These are phyloP conservation scores for Bujurquina vittata DNA, from an alignment of 2,113 vertebrate genomes.

Conservation along the genomic window DNA sequence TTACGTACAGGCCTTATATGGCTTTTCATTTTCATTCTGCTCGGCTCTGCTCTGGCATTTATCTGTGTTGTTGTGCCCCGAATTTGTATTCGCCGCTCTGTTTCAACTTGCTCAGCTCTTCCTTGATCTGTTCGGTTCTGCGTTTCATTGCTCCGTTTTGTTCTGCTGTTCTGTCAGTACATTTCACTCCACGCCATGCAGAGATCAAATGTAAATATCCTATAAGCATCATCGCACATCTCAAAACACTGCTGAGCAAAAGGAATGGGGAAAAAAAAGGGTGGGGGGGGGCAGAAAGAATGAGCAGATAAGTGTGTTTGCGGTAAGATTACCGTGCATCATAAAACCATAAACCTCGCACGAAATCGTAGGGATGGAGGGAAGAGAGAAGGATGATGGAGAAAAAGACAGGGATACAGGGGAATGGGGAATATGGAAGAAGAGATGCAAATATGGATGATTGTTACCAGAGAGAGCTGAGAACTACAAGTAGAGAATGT, in stretches of 20 bases:
- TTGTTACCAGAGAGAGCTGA: constrained; percentile 5
- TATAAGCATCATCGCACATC: constrained; percentile 31
- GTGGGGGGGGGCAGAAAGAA: constrained; percentile 15
- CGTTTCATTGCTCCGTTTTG: not conserved
- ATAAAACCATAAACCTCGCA: constrained; percentile 63
- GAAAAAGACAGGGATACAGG: not conserved
- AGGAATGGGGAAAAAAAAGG: not conserved
- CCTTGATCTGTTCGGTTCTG: not conserved
- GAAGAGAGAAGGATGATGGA: not conserved
- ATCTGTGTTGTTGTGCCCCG: not conserved
- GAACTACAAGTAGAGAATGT: not conserved
- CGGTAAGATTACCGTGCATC: constrained; percentile 69
- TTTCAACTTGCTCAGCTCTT: not conserved
- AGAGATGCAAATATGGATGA: constrained; percentile 34
- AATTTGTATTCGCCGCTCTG: constrained; percentile 17
- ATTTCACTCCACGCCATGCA: constrained; percentile 7
- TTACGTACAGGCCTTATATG: not conserved
- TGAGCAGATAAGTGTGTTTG: constrained; percentile 61
- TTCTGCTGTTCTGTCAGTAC: constrained; percentile 3
- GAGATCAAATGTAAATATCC: constrained; percentile 49
- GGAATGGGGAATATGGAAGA: constrained; percentile 3
- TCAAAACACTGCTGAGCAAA: constrained; percentile 7
- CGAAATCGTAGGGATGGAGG: constrained; percentile 24
- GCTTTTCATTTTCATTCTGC: constrained; percentile 24
- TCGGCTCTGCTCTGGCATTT: constrained; percentile 7